Percentiles rank a stretch among this genome's conserved stretches.
These are phyloP conservation scores for Corynorhinus townsendii DNA, from an alignment of 2,113 vertebrate genomes.

Conservation along the genomic window DNA sequence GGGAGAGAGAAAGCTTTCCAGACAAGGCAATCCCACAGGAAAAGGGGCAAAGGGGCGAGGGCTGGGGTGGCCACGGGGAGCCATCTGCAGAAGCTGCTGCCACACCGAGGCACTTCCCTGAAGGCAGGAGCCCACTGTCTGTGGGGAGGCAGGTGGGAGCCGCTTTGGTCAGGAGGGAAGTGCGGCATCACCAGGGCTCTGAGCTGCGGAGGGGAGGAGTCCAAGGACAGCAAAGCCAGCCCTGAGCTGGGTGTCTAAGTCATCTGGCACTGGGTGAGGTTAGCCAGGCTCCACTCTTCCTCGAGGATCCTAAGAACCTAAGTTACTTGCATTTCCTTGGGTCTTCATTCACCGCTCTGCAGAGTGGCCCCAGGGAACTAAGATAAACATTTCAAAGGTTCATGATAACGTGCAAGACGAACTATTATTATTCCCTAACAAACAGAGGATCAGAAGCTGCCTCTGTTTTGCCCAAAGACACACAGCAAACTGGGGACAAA, in stretches of 20 bases:
- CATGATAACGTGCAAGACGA: neutral
- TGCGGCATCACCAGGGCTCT: neutral
- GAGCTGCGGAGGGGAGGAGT: neutral
- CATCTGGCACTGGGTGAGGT: neutral
- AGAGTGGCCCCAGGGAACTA: neutral
- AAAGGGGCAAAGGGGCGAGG: neutral
- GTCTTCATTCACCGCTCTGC: neutral
- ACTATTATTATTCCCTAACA: neutral
- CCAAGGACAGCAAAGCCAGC: neutral
- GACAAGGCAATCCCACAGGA: neutral
- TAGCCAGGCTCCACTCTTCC: too few relatives aligned
- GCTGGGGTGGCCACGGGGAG: fast-evolving
- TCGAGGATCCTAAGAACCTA: neutral
- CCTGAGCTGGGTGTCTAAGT: neutral
- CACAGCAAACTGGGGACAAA: neutral
- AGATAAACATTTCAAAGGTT: neutral
- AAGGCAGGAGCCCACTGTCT: neutral
- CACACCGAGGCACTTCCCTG: too few relatives aligned
- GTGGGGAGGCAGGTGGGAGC: neutral
- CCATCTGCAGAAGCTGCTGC: too few relatives aligned
- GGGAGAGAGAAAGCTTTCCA: neutral
- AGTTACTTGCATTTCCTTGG: fast-evolving
- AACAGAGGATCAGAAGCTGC: neutral
- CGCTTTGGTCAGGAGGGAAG: neutral
- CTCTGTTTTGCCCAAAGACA: neutral